These are phyloP conservation scores for Drosophila affinis DNA, from an alignment of 2,888 invertebrate genomes.

Conservation along the genomic window DNA sequence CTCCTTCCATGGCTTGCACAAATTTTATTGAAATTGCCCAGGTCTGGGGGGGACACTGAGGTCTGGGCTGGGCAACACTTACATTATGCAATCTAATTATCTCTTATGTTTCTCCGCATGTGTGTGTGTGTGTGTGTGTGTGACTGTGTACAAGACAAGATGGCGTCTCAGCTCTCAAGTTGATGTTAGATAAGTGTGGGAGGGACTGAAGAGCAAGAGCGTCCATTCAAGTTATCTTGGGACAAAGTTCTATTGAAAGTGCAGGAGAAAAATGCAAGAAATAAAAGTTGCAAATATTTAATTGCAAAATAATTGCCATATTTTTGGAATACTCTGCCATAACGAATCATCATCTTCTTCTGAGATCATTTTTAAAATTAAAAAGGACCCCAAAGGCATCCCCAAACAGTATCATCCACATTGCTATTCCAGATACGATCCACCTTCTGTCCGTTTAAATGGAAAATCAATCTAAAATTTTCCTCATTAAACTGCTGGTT, in stretches of 20 bases:
- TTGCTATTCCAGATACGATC: not conserved
- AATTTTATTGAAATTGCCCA: constrained; percentile 76
- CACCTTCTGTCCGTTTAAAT: not conserved
- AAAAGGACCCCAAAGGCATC: not conserved
- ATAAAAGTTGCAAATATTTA: constrained; percentile 2
- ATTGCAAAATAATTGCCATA: constrained; percentile 5
- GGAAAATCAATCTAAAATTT: constrained; percentile 60
- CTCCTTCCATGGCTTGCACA: constrained; percentile 42
- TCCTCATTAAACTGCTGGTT: constrained; percentile 57
- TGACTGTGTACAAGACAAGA: constrained; percentile 53
- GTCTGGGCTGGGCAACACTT: constrained; percentile 63
- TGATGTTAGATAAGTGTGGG: constrained; percentile 3
- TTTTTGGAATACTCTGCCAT: not conserved
- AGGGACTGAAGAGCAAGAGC: not conserved
- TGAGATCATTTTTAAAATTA: not conserved
- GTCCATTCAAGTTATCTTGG: constrained; percentile 2
- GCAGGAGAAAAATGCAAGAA: constrained; percentile 2
- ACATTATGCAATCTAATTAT: constrained; percentile 80
- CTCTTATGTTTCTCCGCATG: constrained; percentile 25
- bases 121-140: constrained; percentile 41
- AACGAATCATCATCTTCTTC: not conserved
- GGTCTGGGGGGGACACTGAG: constrained; percentile 22
- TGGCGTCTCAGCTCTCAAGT: constrained; percentile 43
- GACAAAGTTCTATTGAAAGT: constrained; percentile 9
- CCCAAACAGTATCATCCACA: not conserved